phyloP scores from a whole-genome alignment of 2,113 vertebrate genomes.

The Paraplagusia blochii region DNA sequence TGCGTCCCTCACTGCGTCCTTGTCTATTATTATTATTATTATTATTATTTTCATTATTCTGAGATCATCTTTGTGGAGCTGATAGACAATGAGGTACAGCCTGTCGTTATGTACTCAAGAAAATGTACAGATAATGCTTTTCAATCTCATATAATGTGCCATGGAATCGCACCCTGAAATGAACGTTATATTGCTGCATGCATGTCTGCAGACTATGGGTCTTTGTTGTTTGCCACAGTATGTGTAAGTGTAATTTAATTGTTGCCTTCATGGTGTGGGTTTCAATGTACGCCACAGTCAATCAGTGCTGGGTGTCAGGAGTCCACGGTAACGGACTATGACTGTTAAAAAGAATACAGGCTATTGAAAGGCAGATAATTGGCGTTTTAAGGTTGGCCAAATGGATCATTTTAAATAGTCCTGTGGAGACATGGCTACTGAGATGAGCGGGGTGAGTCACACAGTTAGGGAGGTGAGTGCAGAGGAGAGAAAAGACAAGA shows the following conservation, averaged over 20 bases:
- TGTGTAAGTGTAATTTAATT: constrained; percentile 28
- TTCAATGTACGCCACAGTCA: too few species aligned
- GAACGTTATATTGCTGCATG: constrained; percentile 32
- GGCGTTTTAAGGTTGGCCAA: constrained; percentile 61
- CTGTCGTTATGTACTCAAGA: constrained; percentile 18
- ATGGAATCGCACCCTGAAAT: constrained; percentile 9
- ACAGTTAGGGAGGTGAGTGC: constrained; percentile 6
- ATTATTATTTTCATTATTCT: constrained; percentile 31
- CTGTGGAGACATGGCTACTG: constrained; percentile 49
- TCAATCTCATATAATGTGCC: constrained; percentile 34
- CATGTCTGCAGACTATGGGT: neutral
- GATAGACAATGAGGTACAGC: constrained; percentile 40
- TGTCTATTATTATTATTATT: constrained; percentile 39
- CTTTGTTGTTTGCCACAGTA: neutral
- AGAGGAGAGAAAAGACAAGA: constrained; percentile 1
- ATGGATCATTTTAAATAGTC: constrained; percentile 56
- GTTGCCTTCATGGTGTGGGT: neutral
- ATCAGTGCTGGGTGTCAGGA: constrained; percentile 19
- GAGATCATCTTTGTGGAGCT: constrained; percentile 18
- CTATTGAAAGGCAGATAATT: constrained; percentile 69
- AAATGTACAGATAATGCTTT: constrained; percentile 41
- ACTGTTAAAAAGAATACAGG: constrained; percentile 67
- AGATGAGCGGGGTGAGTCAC: constrained; percentile 25
- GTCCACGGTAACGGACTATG: constrained; percentile 37
- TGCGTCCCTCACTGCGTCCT: constrained; percentile 2